Evolutionary conservation across 2,797 vertebrate species (phyloP).

Genomic region (Staurois parvus): DNA sequence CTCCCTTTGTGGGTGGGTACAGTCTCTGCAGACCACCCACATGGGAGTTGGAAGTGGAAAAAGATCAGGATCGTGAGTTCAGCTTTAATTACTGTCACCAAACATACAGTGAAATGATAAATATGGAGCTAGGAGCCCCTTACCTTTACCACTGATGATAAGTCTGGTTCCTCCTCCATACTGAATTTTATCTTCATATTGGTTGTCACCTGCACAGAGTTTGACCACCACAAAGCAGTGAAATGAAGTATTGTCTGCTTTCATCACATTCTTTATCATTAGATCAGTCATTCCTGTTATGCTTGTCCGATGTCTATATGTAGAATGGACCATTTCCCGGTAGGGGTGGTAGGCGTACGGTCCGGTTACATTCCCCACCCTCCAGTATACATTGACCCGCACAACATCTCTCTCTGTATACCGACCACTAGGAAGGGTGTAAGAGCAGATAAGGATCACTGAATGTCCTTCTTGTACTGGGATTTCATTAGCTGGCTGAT

Average conservation of each 20-base stretch:
- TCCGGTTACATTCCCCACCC: neutral
- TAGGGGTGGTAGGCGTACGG: neutral
- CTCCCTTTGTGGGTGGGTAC: too few species aligned
- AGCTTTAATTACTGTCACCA: too few species aligned
- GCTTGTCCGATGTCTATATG: neutral
- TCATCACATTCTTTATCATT: neutral
- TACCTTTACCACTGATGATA: neutral
- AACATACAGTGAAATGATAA: neutral
- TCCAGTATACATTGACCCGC: slow-evolving; percentile 3
- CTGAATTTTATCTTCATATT: neutral
- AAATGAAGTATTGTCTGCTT: neutral
- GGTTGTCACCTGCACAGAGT: neutral
- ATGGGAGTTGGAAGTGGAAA: too few species aligned
- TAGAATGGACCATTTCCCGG: neutral
- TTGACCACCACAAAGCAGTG: slow-evolving; percentile 7
- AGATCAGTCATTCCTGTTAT: neutral
- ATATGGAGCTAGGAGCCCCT: neutral
- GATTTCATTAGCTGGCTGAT: neutral
- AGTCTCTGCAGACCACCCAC: too few species aligned
- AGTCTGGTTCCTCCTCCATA: slow-evolving; percentile 13
- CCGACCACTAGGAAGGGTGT: neutral
- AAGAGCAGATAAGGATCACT: neutral
- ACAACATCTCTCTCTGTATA: neutral
- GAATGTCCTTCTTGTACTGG: neutral
- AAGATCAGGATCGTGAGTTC: too few species aligned